Evolutionary conservation across 2,888 invertebrate genomes (phyloP), one percentile per base, ranked within the genome.

Genomic region (Polyploca ridens): DNA sequence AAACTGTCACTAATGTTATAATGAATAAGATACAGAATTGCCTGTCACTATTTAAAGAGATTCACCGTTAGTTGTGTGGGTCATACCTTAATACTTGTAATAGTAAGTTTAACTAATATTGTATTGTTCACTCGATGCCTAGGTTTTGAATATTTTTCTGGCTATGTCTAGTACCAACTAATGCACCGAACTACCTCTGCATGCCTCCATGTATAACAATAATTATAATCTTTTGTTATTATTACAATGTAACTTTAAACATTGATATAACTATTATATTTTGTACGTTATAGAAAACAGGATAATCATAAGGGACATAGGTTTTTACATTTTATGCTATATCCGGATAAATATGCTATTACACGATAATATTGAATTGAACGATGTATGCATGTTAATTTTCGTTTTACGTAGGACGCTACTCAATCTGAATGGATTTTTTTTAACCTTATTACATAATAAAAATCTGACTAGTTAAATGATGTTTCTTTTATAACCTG

Each of bases 121-220:
- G 16, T 54, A 54, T 2, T 54, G n/a, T 54, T 54, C 54, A 54
- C 54, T 10, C 19, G 54, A 16, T 54, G 54, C 54, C 54, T 54
- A 19, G 3, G 16, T 19, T 54, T 54, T 19, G 19, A 19, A 54
- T 54, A n/a, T 54, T 54, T 54, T 41, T 41, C 61, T 41, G 79
- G 78, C 72, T 76, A 70, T 69, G 78, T 75, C 74, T 74, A 81
- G 76, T 83, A 78, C 78, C 79, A 81, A 81, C 73, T 80, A 76
- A 81, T 74, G 76, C 86, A 90, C 89, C 92, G 83, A 93, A 83
- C 93, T 93, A 93, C 93, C 93, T 93, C 93, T 86, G 86, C 85
- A 88, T 87, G 90, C 91, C 93, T 93, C 90, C 88, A 87, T 85
- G 77, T 81, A 81, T 85, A 85, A 82, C 87, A 87, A 81, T 89